Percentiles rank a stretch among this genome's conserved stretches.
These are phyloP conservation scores for Corydoras sp. DNA, from an alignment of 2,113 vertebrate species.

Conservation along the genomic window DNA sequence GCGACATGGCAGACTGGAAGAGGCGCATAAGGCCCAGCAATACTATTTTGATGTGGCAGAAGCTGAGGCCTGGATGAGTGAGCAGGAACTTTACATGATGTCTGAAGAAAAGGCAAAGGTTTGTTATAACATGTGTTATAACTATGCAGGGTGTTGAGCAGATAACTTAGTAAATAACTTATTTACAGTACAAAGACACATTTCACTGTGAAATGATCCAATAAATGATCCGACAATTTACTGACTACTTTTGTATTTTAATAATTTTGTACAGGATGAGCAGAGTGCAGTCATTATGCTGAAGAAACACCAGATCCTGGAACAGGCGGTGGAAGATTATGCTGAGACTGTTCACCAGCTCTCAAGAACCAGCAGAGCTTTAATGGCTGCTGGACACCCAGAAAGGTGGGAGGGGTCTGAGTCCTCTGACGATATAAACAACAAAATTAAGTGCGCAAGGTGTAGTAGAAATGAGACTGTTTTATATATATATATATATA, in stretches of 20 bases:
- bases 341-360: constrained; percentile 96
- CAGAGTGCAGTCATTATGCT: constrained; percentile 97
- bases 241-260: too few species aligned
- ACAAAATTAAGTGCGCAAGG: too few species aligned
- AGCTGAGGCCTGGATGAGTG: constrained; percentile 97
- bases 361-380: constrained; percentile 88
- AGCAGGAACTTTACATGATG: constrained; percentile 99
- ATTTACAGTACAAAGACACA: too few species aligned
- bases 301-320: constrained; percentile 98
- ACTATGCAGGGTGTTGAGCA: too few species aligned
- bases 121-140: background rate
- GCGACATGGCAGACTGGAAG: constrained; percentile 80
- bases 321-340: constrained; percentile 97
- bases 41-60: constrained; percentile 94
- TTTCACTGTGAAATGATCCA: too few species aligned
- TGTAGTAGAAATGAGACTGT: too few species aligned
- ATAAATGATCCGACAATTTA: too few species aligned
- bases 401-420: constrained; percentile 72
- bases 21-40: constrained; percentile 89
- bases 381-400: constrained; percentile 86
- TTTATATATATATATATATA: too few species aligned
- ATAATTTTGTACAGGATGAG: constrained; percentile 74
- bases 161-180: too few species aligned
- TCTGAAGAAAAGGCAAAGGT: constrained; percentile 98
- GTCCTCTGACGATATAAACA: background rate